These are phyloP conservation scores for Palythoa grandis DNA, from an alignment of 92 coral and sea anemone genomes.

Conservation along the genomic window DNA sequence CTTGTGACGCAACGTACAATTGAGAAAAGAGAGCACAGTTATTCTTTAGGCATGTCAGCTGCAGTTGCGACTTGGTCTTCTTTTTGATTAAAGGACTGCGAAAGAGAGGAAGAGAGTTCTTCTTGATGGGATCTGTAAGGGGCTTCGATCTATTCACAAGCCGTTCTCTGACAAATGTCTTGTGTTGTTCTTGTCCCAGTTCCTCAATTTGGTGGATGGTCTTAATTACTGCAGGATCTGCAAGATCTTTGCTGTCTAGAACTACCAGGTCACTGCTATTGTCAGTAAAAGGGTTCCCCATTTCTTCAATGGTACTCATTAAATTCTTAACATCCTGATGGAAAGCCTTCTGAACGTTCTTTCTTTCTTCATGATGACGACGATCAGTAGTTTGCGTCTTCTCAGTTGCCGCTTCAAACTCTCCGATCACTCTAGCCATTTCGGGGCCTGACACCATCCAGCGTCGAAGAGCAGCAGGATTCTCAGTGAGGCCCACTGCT, in stretches of 20 bases:
- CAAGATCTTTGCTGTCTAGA: constrained; percentile 18
- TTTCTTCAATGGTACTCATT: constrained; percentile 20
- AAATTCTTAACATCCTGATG: not conserved
- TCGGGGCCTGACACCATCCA: constrained; percentile 54
- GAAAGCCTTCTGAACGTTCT: constrained; percentile 35
- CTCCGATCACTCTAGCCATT: constrained; percentile 35
- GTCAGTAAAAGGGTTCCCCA: constrained; percentile 36
- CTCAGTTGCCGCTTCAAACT: constrained; percentile 41
- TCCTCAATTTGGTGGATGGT: constrained; percentile 34
- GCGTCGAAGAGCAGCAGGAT: constrained; percentile 27
- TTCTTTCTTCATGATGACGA: constrained; percentile 36
- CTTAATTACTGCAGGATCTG: constrained; percentile 33
- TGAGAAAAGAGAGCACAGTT: constrained; percentile 44
- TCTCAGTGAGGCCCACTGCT: constrained; percentile 51
- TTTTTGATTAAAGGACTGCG: constrained; percentile 46
- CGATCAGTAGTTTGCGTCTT: constrained; percentile 21
- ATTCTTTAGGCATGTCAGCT: constrained; percentile 45
- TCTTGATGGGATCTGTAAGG: constrained; percentile 58
- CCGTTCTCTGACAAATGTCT: constrained; percentile 44
- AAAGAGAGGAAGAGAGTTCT: constrained; percentile 45
- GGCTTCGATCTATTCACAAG: constrained; percentile 47
- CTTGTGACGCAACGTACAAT: constrained; percentile 29
- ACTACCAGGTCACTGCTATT: constrained; percentile 40
- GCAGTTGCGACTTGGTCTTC: constrained; percentile 48
- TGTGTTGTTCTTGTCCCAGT: constrained; percentile 43